Base-by-base conservation (phyloP, 2,113 vertebrate genomes). In the Siniperca chuatsi region DNA sequence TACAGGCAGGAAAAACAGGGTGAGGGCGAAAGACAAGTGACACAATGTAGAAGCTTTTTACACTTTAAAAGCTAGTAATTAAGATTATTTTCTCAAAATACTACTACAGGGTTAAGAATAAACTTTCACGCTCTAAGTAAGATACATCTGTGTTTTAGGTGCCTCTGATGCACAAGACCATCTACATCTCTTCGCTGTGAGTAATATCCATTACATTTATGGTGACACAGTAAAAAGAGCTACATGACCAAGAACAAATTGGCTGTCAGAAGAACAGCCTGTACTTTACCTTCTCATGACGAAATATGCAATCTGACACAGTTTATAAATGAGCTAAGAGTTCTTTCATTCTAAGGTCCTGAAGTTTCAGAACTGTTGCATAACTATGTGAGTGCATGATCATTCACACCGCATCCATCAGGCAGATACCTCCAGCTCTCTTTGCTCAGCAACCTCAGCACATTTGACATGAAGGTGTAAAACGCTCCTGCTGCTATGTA, bases 391-490 rank as follows among this genome's bases (percentile, higher is more conserved):
- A 35, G 18, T 35, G 8, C 33, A 33, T 9, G 6, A 12, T 54
- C 35, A 50, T 73, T 76, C 75, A 58, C 65, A 8, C 29, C 1
- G 18, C 18, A 13, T 57, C 23, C 6, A 58, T 78, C 33, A 52
- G 15, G 46, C 16, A 3, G n/a, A 52, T 10, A 50, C 29, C 16
- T 60, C 1, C 50, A 25, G 25, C 35, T 76, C 11, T 44, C 68
- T 64, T 33, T 54, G 40, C 64, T 75, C 58, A 61, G 57, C 62
- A 67, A 15, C 54, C 55, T 37, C 37, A 29, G 25, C 1, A 37
- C 57, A 68, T 75, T 67, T 81, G 67, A 77, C 70, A 29, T 16
- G 37, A 35, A 46, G 46, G 68, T 81, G 82, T 70, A n/a, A 89
- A 86, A 80, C 37, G 1, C 67, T 42, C 33, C 46, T 29, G 57